phyloP scores from a whole-genome alignment of 2,113 vertebrate genomes.

The Hippocampus guttulatus region DNA sequence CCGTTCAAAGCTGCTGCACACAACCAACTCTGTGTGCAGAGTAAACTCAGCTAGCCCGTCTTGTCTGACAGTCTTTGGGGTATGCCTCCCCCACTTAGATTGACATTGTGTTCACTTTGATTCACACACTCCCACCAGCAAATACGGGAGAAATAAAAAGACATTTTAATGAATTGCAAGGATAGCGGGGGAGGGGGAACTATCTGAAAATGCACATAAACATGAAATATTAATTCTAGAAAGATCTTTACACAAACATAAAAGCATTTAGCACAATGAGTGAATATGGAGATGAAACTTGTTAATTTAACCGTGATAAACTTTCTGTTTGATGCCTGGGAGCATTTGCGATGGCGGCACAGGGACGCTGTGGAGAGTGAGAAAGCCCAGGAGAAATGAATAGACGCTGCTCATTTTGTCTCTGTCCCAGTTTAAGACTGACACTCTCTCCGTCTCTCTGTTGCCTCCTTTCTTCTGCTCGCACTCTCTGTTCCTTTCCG shows the following conservation, averaged over 20 bases:
- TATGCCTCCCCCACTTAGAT: constrained; percentile 62
- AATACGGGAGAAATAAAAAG: constrained; percentile 34
- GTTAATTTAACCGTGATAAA: constrained; percentile 73
- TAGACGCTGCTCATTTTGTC: constrained; percentile 62
- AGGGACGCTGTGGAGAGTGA: constrained; percentile 60
- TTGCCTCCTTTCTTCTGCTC: constrained; percentile 19
- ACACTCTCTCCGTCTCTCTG: constrained; percentile 44
- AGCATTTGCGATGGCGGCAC: constrained; percentile 59
- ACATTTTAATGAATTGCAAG: constrained; percentile 67
- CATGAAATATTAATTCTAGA: constrained; percentile 76
- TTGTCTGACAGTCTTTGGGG: constrained; percentile 65
- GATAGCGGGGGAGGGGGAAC: constrained; percentile 26
- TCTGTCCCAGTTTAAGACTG: constrained; percentile 67
- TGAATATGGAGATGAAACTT: constrained; percentile 72
- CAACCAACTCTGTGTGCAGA: constrained; percentile 40
- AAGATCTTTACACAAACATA: constrained; percentile 73
- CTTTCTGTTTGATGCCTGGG: constrained; percentile 69
- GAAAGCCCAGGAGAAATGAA: constrained; percentile 50
- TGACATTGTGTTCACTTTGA: constrained; percentile 72
- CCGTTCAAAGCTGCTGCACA: constrained; percentile 48
- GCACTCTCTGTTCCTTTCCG: constrained; percentile 33
- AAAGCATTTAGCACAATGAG: constrained; percentile 70
- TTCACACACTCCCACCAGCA: constrained; percentile 32
- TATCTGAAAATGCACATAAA: constrained; percentile 57
- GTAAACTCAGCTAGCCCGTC: constrained; percentile 55